phyloP scores from a whole-genome alignment of 2,797 vertebrate genomes.

The Galaxias olidus region DNA sequence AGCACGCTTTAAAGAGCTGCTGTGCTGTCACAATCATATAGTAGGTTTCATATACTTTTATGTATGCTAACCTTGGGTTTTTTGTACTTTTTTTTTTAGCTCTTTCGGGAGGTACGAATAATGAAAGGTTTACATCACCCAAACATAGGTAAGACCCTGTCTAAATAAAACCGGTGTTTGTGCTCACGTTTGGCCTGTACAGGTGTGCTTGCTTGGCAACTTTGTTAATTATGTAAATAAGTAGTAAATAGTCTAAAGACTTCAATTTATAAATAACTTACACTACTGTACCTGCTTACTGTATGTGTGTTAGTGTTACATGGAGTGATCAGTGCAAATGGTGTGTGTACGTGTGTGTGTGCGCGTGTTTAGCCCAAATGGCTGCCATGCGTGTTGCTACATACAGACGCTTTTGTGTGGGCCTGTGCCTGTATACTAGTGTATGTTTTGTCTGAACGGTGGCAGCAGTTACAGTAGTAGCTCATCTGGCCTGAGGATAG shows the following conservation, averaged over 20 bases:
- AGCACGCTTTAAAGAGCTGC: too few relatives aligned
- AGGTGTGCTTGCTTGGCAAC: neutral
- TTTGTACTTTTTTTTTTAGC: conserved; percentile 65
- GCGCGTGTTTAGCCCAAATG: conserved; percentile 8
- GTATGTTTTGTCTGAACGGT: conserved; percentile 37
- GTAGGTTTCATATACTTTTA: neutral
- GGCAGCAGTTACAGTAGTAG: conserved; percentile 18
- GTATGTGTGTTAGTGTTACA: conserved; percentile 2
- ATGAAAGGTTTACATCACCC: conserved; percentile 95
- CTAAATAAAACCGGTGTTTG: neutral
- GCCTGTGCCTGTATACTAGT: neutral
- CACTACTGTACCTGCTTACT: neutral
- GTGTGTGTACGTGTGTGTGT: conserved; percentile 7
- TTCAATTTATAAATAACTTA: neutral
- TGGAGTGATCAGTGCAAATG: neutral
- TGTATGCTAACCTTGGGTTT: neutral
- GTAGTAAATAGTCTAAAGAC: neutral
- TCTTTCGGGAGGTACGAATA: conserved; percentile 92
- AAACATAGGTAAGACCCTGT: conserved; percentile 85
- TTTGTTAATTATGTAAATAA: neutral
- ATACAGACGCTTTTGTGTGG: conserved; percentile 25
- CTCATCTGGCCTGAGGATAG: conserved; percentile 26
- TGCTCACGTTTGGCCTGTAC: neutral
- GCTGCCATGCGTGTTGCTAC: conserved; percentile 27
- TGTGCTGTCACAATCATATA: neutral